Base-by-base conservation (phyloP, 1,140 invertebrate genomes). In the Papilio aristodemus region DNA sequence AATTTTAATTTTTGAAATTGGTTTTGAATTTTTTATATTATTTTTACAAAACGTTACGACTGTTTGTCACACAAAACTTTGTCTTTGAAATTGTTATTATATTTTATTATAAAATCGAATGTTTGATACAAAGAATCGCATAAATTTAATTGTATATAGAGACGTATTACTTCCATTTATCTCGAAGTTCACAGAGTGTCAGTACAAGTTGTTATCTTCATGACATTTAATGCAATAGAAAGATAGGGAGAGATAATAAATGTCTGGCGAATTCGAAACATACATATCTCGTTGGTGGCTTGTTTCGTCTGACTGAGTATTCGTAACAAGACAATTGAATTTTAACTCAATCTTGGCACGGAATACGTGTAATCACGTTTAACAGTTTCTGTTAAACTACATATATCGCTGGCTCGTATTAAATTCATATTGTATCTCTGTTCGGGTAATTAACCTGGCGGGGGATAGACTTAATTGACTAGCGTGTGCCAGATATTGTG, bases 391-490 rank as follows among this genome's bases (percentile, higher is more conserved):
- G 70, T 71, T 72, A 70, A 77, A 81, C 80, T 81, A 54, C 46
- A 5, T 54, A 25, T 54, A 78, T 79, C 80, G 79, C 77, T 78
- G 70, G 73, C 64, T 79, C 77, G 75, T 74, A 78, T 76, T 71
- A 75, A 83, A 84, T 86, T 87, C 78, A 81, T 85, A 80, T 85
- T 85, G 78, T 86, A 83, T 83, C 81, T 77, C 76, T 75, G 72
- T 78, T 83, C 67, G 78, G 83, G 82, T 83, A 84, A 76, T 79
- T 85, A 90, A 88, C 86, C 71, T 77, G 85, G 81, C 88, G 78
- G 75, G 67, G 75, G 86, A 89, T 84, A 89, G 86, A 85, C 83
- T 27, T 90, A 89, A 90, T 90, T 90, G 86, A 85, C 86, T 87
- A 83, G 82, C 78, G 84, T 85, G 81, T 85, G 82, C 79, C 83